phyloP scores from a whole-genome alignment of 2,113 vertebrate genomes.

The Hirundichthys speculiger region DNA sequence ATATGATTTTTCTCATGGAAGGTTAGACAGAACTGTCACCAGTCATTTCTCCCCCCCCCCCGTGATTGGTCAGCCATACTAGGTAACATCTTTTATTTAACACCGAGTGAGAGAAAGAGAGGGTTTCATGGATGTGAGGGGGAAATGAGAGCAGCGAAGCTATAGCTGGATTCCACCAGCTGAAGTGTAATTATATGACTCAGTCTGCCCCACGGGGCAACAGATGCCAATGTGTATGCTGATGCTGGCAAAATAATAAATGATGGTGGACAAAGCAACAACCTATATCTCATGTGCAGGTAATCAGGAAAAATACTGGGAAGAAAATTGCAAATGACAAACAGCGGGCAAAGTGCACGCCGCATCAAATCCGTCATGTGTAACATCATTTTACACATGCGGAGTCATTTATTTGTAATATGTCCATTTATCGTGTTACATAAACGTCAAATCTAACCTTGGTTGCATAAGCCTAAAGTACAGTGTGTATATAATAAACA shows the following conservation, averaged over 20 bases:
- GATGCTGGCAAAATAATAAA: constrained; percentile 56
- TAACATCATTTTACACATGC: not conserved
- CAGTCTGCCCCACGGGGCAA: constrained; percentile 73
- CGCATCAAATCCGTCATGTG: no score
- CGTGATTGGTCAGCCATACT: no score
- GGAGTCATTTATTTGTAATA: constrained; percentile 20
- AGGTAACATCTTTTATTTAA: no score
- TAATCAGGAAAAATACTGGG: constrained; percentile 5
- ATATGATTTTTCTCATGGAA: not conserved
- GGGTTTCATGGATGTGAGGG: constrained; percentile 18
- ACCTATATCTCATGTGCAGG: constrained; percentile 17
- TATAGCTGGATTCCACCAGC: constrained; percentile 40
- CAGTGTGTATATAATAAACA: constrained; percentile 22
- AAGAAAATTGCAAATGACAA: not conserved
- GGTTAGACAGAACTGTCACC: not conserved
- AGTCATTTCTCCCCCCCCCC: no score
- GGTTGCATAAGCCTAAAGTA: constrained; percentile 31
- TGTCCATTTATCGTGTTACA: constrained; percentile 18
- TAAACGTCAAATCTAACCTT: not conserved
- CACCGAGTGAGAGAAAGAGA: constrained; percentile 14
- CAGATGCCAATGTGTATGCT: constrained; percentile 71
- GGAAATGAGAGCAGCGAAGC: constrained; percentile 22
- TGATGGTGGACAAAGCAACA: constrained; percentile 42
- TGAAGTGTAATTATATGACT: constrained; percentile 65
- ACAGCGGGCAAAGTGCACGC: not conserved